A percentile compares a stretch with the other conserved stretches of the same genome.
Evolutionary conservation across 1,140 invertebrate genomes (phyloP).

Genomic region (Phocides pigmalion): DNA sequence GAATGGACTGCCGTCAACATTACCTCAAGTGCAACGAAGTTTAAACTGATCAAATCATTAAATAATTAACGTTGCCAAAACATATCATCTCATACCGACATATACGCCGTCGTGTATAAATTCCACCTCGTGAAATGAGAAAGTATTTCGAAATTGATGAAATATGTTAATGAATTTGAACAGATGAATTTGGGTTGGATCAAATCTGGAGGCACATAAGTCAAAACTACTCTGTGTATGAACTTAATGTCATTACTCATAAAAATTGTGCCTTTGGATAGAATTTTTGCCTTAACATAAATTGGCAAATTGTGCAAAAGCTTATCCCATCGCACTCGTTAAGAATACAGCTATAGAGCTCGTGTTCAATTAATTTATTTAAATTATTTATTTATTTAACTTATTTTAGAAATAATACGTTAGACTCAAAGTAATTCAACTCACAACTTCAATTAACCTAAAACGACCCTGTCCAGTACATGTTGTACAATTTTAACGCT

Average conservation of each 20-base stretch:
- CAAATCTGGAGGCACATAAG: neutral
- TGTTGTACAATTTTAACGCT: conserved; percentile 33
- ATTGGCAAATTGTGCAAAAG: conserved; percentile 42
- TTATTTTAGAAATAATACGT: conserved; percentile 71
- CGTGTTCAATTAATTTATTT: conserved; percentile 64
- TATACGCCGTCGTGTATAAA: conserved; percentile 2
- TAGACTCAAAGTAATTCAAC: conserved; percentile 50
- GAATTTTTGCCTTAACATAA: neutral
- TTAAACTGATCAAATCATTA: conserved; percentile 76
- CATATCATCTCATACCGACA: conserved; percentile 7
- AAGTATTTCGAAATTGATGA: neutral
- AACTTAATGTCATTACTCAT: neutral
- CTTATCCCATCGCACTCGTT: conserved; percentile 59
- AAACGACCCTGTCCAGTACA: conserved; percentile 43
- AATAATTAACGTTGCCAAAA: conserved; percentile 30
- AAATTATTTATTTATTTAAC: conserved; percentile 82
- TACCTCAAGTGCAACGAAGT: conserved; percentile 95
- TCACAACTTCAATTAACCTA: conserved; percentile 36
- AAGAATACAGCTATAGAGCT: conserved; percentile 32
- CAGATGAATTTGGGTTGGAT: neutral
- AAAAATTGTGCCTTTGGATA: conserved; percentile 2
- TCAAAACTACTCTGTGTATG: conserved; percentile 1
- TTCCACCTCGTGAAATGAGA: conserved; percentile 4
- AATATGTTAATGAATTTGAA: conserved; percentile 1
- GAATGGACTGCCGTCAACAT: conserved; percentile 91